Evolutionary conservation across 2,888 invertebrate genomes (phyloP).

Genomic region (Reticulitermes lucifugus): DNA sequence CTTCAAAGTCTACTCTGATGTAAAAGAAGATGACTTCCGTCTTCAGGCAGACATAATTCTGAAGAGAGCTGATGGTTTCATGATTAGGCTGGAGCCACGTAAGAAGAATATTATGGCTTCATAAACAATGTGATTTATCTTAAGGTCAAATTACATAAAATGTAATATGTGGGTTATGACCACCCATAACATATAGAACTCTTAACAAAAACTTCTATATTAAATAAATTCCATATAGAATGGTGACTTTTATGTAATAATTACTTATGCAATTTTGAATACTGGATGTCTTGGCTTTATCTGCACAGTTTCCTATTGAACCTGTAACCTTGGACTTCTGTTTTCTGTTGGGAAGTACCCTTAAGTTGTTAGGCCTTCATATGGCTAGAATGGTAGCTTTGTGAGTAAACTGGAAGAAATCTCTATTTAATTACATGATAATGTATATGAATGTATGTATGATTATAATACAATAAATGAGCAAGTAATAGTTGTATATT

Average conservation of each 20-base stretch:
- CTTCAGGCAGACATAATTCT: conserved; percentile 82
- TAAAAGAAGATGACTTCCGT: conserved; percentile 76
- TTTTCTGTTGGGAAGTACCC: neutral
- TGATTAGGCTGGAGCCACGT: conserved; percentile 77
- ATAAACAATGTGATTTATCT: neutral
- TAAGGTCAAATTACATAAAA: neutral
- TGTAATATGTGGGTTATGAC: neutral
- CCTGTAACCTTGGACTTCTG: neutral
- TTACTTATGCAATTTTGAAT: neutral
- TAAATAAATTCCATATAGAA: neutral
- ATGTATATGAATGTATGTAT: too few species aligned
- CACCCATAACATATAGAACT: neutral
- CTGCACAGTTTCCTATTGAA: neutral
- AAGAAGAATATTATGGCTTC: conserved; percentile 58
- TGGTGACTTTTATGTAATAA: neutral
- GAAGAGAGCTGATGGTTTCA: conserved; percentile 82
- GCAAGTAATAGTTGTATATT: too few species aligned
- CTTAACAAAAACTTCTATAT: neutral
- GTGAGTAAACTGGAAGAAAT: too few species aligned
- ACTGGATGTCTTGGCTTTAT: neutral
- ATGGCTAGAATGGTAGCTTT: too few species aligned
- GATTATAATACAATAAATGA: too few species aligned
- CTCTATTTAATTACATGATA: too few species aligned
- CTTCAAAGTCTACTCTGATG: conserved; percentile 76
- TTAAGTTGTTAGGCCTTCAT: too few species aligned